Conservation (phyloP, 1,140 invertebrate genomes). For the Chrysoperla carnea region DNA sequence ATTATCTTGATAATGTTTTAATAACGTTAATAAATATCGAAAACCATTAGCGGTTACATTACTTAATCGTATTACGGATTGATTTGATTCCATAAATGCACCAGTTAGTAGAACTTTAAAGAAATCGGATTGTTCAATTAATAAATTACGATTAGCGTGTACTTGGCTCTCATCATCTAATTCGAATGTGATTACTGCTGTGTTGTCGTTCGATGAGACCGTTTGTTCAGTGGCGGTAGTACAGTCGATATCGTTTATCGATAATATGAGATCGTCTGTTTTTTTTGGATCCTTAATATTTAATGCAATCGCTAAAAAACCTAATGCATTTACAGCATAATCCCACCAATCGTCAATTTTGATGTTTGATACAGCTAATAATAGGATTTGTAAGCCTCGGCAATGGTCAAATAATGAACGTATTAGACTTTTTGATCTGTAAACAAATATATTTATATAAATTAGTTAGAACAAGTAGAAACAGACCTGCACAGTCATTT, state of each 20-base stretch:
- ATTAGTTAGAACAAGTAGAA: conserved; percentile 1
- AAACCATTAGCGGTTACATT: conserved; percentile 35
- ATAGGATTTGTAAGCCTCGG: background rate
- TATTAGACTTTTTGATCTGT: background rate
- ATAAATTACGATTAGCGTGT: conserved; percentile 33
- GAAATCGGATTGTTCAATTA: conserved; percentile 40
- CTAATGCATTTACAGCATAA: background rate
- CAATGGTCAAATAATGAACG: background rate
- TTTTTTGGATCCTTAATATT: conserved; percentile 25
- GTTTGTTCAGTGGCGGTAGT: conserved; percentile 23
- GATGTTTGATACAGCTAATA: background rate
- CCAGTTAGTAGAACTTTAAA: conserved; percentile 47
- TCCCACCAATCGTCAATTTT: background rate
- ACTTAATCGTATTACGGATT: conserved; percentile 31
- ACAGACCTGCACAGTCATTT: no score
- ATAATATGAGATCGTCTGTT: conserved; percentile 10
- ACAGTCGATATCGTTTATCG: conserved; percentile 18
- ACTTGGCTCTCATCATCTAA: conserved; percentile 42
- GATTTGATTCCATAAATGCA: conserved; percentile 40
- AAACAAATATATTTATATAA: background rate
- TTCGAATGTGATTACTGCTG: conserved; percentile 34
- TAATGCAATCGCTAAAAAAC: conserved; percentile 17
- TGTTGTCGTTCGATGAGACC: conserved; percentile 12
- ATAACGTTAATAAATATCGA: conserved; percentile 29
- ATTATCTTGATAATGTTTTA: conserved; percentile 27